Evolutionary conservation across 2,113 vertebrate species (phyloP).

Genomic region (Odontophorus gujanensis): DNA sequence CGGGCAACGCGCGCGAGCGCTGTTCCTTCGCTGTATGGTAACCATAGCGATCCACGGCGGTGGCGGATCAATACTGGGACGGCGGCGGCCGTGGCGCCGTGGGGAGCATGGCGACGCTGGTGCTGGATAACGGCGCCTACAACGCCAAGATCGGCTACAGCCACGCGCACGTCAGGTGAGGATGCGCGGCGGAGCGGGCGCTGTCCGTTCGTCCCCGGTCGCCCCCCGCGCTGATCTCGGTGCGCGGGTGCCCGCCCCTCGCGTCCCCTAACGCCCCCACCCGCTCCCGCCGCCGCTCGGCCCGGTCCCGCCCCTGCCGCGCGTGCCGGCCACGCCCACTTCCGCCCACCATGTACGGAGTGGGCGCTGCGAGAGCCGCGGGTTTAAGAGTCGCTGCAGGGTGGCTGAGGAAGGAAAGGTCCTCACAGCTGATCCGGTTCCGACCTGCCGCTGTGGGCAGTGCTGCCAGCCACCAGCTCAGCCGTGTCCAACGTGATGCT

Average conservation of each 20-base stretch:
- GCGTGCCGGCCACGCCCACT: no score
- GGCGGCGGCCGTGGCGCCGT: conserved; percentile 40
- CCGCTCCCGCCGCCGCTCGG: not conserved
- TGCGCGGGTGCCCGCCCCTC: no score
- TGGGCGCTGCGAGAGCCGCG: no score
- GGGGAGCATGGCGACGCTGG: conserved; percentile 87
- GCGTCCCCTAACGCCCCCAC: not conserved
- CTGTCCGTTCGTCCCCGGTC: no score
- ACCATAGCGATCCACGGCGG: conserved; percentile 9
- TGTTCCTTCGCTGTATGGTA: conserved; percentile 33
- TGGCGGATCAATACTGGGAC: conserved; percentile 53
- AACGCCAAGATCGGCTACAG: conserved; percentile 95
- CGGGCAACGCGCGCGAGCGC: not conserved
- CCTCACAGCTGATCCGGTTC: no score
- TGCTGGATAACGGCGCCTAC: conserved; percentile 95
- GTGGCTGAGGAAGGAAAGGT: no score
- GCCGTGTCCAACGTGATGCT: no score
- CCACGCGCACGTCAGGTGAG: conserved; percentile 89
- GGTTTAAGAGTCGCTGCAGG: no score
- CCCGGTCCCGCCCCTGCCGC: not conserved
- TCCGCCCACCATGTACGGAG: no score
- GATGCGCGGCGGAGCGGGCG: rapidly evolving
- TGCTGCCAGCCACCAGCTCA: not conserved
- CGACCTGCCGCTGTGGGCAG: no score
- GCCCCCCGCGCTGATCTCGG: not conserved